These are phyloP conservation scores for zebrafish (Danio rerio) DNA, from an alignment of 2,113 vertebrate genomes.

Conservation along the genomic window GRCz12tu NC_133182.1:44967001-44967500, in stretches of 20 bases:
- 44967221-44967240: conserved; percentile 11
- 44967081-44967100: conserved; percentile 15
- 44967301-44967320: conserved; percentile 48
- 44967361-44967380: conserved; percentile 58
- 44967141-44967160: neutral
- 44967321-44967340: neutral
- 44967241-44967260: conserved; percentile 44
- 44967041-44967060: conserved; percentile 63
- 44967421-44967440: conserved; percentile 14
- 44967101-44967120: conserved; percentile 13
- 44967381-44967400: conserved; percentile 53
- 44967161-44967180: neutral
- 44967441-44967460: neutral
- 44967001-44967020: conserved; percentile 54
- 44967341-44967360: conserved; percentile 33
- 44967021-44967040: conserved; percentile 59
- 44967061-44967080: conserved; percentile 57
- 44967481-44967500: neutral
- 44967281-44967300: conserved; percentile 55
- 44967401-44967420: conserved; percentile 37
- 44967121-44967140: conserved; percentile 30
- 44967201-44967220: neutral
- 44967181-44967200: neutral
- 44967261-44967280: conserved; percentile 51
- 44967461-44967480: neutral